Conservation (phyloP, 2,113 vertebrate genomes). For the Bungarus multicinctus region DNA sequence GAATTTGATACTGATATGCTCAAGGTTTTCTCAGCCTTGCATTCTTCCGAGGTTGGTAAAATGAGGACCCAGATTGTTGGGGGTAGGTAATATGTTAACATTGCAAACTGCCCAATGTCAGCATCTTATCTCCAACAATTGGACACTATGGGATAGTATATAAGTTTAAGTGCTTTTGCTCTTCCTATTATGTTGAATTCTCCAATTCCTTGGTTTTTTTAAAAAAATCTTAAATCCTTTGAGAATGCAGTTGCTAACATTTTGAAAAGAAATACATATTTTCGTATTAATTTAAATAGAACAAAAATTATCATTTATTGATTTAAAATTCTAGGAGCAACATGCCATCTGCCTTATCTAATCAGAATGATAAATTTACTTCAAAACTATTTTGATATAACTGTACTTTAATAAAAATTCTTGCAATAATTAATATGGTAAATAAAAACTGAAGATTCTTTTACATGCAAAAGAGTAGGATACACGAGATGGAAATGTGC, state of each 20-base stretch:
- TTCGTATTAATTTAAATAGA: neutral
- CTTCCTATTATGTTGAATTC: neutral
- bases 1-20: no score
- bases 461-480: neutral
- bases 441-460: neutral
- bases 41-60: no score
- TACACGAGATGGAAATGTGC: neutral
- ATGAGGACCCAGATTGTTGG: no score
- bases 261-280: neutral
- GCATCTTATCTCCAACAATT: no score
- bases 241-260: neutral
- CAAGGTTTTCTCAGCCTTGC: no score
- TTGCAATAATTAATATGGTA: neutral
- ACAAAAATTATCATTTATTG: neutral
- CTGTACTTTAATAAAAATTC: neutral
- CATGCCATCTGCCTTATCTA: neutral
- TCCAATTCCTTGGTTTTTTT: neutral
- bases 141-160: no score
- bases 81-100: no score
- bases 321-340: neutral
- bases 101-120: no score
- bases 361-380: neutral
- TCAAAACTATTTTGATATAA: neutral
- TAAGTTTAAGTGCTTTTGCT: no score
- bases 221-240: neutral